These are phyloP conservation scores for Rhinoderma darwinii DNA, from an alignment of 2,113 vertebrate genomes.

Conservation along the genomic window DNA sequence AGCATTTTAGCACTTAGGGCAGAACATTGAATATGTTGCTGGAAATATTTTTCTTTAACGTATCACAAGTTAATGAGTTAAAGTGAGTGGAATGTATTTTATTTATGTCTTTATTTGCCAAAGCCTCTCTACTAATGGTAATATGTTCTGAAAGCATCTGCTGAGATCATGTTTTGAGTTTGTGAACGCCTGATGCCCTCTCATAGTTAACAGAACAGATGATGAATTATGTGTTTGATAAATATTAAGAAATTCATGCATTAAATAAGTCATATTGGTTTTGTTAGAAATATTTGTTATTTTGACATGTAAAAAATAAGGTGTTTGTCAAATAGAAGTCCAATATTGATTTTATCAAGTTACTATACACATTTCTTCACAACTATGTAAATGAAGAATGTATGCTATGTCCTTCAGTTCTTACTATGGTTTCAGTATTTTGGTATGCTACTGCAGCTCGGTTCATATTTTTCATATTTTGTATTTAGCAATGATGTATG, in stretches of 20 bases:
- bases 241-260: conserved; percentile 13
- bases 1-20: neutral
- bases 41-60: neutral
- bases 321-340: neutral
- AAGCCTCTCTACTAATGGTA: conserved; percentile 9
- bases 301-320: neutral
- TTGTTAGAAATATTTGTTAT: neutral
- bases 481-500: no score
- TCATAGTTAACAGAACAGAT: conserved; percentile 9
- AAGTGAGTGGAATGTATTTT: conserved; percentile 12
- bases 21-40: neutral
- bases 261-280: conserved; percentile 25
- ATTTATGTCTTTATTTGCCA: neutral
- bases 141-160: conserved; percentile 37
- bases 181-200: neutral
- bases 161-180: conserved; percentile 9
- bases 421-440: neutral
- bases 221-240: conserved; percentile 1
- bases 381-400: neutral
- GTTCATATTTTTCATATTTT: no score
- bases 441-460: neutral
- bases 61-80: conserved; percentile 4
- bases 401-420: neutral
- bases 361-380: neutral
- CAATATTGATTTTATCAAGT: conserved; percentile 1